Evolutionary conservation across 92 coral and sea anemone genomes (phyloP), one percentile per base, ranked within the genome.

Genomic region (Epizoanthus ramosus): DNA sequence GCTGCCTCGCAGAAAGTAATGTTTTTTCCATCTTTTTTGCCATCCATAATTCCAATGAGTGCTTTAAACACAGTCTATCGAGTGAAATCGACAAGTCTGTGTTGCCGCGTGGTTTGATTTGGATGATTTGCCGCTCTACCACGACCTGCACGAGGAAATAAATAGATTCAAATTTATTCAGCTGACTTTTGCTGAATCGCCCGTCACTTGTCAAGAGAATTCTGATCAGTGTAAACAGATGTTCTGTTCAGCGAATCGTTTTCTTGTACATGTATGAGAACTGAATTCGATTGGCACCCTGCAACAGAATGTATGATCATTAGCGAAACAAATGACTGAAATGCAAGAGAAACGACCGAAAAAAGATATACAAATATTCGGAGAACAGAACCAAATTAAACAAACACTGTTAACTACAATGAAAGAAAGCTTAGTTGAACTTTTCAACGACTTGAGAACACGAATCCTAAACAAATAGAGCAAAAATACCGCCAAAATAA

Each of bases 101-200:
- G 16, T 61, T 61, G 23, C 71, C 59, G 71, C 65, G 79, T 52
- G 66, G 84, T 56, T 33, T 68, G 24, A 9, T 6, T 75, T 52
- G 85, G 57, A 47, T 57, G n/a, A 18, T 21, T 52, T 63, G 25
- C 35, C 41, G 37, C 43, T 13, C 41, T 39, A 22, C 16, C 8
- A 3, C 18, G 33, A 22, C 50, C n/a, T n/a, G n/a, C 70, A 43
- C 71, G 71, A 60, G 70, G 82, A 77, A 77, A 16, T 2, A 16
- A 76, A 63, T 77, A 6, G 31, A 77, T 77, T 77, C 82, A 77
- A 77, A 63, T 77, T 63, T 77, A 77, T 77, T 77, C 82, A 61
- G 82, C 71, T 77, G 82, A 77, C 4, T 60, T 60, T 37, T 21
- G 82, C 82, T 77, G 82, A 77, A 77, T 77, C 82, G 58, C 82